Evolutionary conservation across 2,113 vertebrate genomes (phyloP).

Genomic region (Formicarius rufipectus): DNA sequence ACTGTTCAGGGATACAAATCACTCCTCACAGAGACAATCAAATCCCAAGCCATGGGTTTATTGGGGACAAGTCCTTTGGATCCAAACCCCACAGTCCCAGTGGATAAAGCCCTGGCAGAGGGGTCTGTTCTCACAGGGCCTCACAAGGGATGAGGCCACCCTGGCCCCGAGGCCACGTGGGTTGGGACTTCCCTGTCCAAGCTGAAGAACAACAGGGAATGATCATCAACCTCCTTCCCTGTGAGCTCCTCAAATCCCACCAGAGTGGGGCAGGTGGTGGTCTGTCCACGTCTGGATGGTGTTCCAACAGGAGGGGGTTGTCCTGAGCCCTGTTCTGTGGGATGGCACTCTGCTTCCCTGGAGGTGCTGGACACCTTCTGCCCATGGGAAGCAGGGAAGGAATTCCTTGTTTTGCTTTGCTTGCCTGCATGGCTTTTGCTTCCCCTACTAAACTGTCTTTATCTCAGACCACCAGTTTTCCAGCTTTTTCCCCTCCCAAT

Average conservation of each 20-base stretch:
- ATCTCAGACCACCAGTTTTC: neutral
- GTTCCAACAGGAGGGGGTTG: neutral
- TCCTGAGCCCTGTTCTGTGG: neutral
- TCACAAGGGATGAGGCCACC: neutral
- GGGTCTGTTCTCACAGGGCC: neutral
- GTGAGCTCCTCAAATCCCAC: neutral
- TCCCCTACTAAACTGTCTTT: neutral
- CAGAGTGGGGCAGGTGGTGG: neutral
- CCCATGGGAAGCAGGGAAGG: neutral
- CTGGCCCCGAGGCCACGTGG: neutral
- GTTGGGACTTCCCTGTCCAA: too few relatives aligned
- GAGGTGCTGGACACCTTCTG: neutral
- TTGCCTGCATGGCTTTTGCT: neutral
- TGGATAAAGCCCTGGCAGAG: neutral
- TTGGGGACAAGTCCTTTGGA: rapidly evolving
- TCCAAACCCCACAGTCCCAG: too few relatives aligned
- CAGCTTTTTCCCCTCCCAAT: neutral
- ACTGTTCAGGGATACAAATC: rapidly evolving
- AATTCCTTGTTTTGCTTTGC: neutral
- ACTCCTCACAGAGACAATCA: rapidly evolving
- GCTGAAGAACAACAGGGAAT: neutral
- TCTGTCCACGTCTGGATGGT: neutral
- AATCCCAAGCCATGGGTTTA: neutral
- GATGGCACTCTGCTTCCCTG: neutral
- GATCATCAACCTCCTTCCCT: neutral